Evolutionary conservation across 2,888 invertebrate species (phyloP), one percentile per base, ranked within the genome.

Genomic region (Baccha elongata): DNA sequence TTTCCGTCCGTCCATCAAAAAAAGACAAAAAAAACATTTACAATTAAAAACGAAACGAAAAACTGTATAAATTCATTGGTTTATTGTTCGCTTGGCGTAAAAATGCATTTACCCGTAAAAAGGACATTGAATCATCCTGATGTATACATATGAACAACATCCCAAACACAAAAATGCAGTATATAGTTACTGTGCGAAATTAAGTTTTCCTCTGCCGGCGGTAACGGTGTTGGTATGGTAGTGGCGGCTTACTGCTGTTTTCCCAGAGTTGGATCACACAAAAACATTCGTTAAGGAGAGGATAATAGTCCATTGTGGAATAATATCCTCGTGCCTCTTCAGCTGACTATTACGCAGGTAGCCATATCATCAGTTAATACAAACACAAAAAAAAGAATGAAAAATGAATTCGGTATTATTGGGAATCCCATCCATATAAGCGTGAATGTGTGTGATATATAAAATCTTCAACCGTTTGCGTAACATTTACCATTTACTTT

Each of bases 31-130:
- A 1, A 8, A 42, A 35, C 10, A 17, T 42, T 58, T 55, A 42
- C 80, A 76, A 71, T 69, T 69, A 80, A 64, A 73, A 79, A 75
- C 48, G 29, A 50, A 80, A 64, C 65, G n/a, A 71, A 71, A 81
- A 72, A 65, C 29, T 32, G n/a, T 23, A 40, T 23, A 29, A 62
- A 83, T 52, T 67, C 71, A 67, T 72, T 48, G 67, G 29, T 65
- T 67, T 53, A 76, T 76, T 83, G 76, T 76, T 50, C 46, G 71
- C 37, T 55, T 53, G 72, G 72, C 62, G 50, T 67, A 62, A 72
- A 65, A 67, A 21, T 55, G 67, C 53, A 72, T 60, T 76, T 75
- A 23, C 37, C 71, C 60, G 48, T 71, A 32, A 72, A 83, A 76
- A 62, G 10, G 42, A 72, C 58, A 75, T 64, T 44, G 17, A 17